Conservation (phyloP, 2,888 invertebrate species). For the Dilophus febrilis region DNA sequence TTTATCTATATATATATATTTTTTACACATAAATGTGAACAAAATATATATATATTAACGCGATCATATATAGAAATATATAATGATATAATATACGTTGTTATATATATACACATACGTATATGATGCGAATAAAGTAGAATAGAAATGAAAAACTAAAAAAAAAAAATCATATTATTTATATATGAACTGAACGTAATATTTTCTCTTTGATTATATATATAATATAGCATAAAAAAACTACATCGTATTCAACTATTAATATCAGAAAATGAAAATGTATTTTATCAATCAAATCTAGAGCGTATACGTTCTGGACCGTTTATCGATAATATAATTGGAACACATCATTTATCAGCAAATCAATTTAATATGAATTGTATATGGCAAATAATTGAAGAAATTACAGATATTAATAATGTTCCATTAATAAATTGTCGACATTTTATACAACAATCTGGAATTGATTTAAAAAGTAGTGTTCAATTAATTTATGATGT, state of each 20-base stretch:
- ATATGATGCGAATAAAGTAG: too few relatives aligned
- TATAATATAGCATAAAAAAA: slow-evolving; percentile 24
- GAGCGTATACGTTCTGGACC: slow-evolving; percentile 30
- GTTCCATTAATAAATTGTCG: slow-evolving; percentile 22
- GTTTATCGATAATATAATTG: slow-evolving; percentile 23
- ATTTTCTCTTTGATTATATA: slow-evolving; percentile 2
- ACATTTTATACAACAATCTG: slow-evolving; percentile 34
- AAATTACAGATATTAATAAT: slow-evolving; percentile 15
- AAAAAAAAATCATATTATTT: too few relatives aligned
- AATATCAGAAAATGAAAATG: slow-evolving; percentile 24
- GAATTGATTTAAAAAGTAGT: slow-evolving; percentile 82
- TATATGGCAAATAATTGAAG: slow-evolving; percentile 29
- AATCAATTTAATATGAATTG: slow-evolving; percentile 31
- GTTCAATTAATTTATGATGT: slow-evolving; percentile 82
- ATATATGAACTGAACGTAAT: too few relatives aligned
- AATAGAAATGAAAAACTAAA: too few relatives aligned
- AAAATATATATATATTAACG: not conserved
- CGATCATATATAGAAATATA: too few relatives aligned
- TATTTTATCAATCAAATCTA: slow-evolving; percentile 43
- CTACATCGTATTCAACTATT: slow-evolving; percentile 27
- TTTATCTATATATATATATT: not conserved
- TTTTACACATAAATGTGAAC: not conserved
- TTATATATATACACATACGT: too few relatives aligned
- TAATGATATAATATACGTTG: too few relatives aligned
- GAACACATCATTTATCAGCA: slow-evolving; percentile 23